Percentiles rank a stretch among this genome's conserved stretches.
Evolutionary conservation across 2,797 vertebrate genomes (phyloP).

Genomic region (Lagodon rhomboides): DNA sequence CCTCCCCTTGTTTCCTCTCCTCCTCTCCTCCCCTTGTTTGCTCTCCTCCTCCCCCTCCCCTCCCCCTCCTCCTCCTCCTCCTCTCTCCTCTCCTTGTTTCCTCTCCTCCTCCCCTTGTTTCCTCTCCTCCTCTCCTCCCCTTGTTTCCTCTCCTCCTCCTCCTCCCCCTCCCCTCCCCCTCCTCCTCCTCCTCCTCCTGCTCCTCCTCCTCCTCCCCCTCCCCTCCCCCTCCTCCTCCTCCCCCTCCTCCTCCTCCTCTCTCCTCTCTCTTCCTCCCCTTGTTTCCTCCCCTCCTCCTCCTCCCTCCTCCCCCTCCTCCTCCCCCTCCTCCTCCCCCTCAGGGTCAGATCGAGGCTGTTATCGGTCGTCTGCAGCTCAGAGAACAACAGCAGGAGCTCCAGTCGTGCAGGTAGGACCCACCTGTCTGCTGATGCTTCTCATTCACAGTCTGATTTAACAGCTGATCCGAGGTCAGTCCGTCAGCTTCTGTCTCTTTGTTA

Average conservation of each 20-base stretch:
- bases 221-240: not conserved
- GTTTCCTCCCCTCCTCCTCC: constrained; percentile 27
- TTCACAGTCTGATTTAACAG: no score
- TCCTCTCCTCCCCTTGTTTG: not conserved
- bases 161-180: not conserved
- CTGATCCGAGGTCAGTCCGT: no score
- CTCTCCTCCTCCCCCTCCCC: constrained; percentile 33
- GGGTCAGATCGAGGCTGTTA: constrained; percentile 23
- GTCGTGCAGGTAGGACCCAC: constrained; percentile 53
- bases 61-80: no score
- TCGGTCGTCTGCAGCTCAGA: constrained; percentile 17
- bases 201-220: constrained; percentile 11
- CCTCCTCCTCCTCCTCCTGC: not conserved
- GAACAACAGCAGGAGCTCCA: constrained; percentile 22
- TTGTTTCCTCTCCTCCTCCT: no score
- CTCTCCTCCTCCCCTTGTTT: no score
- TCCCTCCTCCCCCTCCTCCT: no score
- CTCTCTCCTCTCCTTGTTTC: not conserved
- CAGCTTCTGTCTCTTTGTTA: not conserved
- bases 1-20: not conserved
- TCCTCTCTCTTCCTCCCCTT: no score
- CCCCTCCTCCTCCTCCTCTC: constrained; percentile 30
- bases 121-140: constrained; percentile 2
- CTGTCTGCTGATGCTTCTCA: constrained; percentile 11
- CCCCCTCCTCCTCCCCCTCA: not conserved